phyloP scores from a whole-genome alignment of 1,140 invertebrate genomes.

The Aphis gossypii region DNA sequence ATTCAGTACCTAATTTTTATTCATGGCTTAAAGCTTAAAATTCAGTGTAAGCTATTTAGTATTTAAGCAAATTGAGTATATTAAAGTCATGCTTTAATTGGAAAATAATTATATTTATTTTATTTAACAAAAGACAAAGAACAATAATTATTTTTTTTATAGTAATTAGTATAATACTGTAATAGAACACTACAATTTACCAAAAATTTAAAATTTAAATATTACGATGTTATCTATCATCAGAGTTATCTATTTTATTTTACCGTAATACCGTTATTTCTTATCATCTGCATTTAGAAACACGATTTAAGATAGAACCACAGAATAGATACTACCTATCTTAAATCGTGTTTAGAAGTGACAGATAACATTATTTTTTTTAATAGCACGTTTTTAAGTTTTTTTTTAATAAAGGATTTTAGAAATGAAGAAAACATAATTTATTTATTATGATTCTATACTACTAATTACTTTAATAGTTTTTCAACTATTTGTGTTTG shows the following conservation, averaged over 20 bases:
- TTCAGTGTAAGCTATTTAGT: neutral
- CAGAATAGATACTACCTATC: too few species aligned
- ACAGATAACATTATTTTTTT: neutral
- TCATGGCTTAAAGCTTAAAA: too few species aligned
- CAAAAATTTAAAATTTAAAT: too few species aligned
- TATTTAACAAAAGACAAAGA: too few species aligned
- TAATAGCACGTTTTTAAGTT: neutral
- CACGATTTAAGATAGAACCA: too few species aligned
- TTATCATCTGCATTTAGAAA: neutral
- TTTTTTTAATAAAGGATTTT: neutral
- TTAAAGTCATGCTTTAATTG: too few species aligned
- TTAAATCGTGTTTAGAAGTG: neutral
- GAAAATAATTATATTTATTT: too few species aligned
- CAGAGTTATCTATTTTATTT: neutral
- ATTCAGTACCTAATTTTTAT: too few species aligned
- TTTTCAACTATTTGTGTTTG: neutral
- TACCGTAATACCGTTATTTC: neutral
- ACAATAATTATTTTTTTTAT: too few species aligned
- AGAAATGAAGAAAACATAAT: neutral
- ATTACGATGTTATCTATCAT: too few species aligned
- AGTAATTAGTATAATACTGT: too few species aligned
- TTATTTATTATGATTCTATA: neutral
- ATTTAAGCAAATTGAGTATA: neutral
- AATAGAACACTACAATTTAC: too few species aligned
- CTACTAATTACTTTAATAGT: neutral